Evolutionary conservation across 1,140 invertebrate species (phyloP), one percentile per base, ranked within the genome.

Genomic region (Pachypeltis micranthus): DNA sequence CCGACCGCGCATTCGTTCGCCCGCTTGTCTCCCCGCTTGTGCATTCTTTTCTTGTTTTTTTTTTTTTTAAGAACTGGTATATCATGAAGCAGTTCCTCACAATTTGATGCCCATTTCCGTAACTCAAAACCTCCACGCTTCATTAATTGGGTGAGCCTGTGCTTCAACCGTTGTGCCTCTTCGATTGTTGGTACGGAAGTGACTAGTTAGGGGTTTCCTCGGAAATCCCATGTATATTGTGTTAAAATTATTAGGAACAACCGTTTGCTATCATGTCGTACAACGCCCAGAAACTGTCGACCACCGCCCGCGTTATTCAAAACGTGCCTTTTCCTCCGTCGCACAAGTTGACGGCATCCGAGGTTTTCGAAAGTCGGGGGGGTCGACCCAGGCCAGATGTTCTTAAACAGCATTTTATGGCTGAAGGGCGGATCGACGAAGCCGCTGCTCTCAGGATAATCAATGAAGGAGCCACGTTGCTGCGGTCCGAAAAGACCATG

Each of bases 401-500:
- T 69, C 84, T 99, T 67, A 99, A 98, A 80, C 91, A 98, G 78
- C 96, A 99, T 79, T 99, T 99, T 80, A 92, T 97, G 68, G 82
- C 95, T 71, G 96, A 99, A 81, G 96, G 96, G 63, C 85, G 96
- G 71, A 93, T 99, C 77, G 94, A 98, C 77, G 96, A 99, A 80
- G 85, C 90, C 73, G 93, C 93, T 65, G 96, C 96, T 64, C 81
- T 99, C 70, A 85, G 90, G 71, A 96, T 99, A 74, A 96, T 99
- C 74, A 94, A 95, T 79, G 95, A 98, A 78, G 96, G 96, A 69
- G 95, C 96, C 71, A 84, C 90, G 65, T 80, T 99, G 70, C 83
- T 99, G 71, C 85, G 93, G 68, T 89, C 93, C 72, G 96, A 99
- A 80, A 97, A 97, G 79, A 99, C 96, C 65, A 98, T 99, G 95